phyloP scores from a whole-genome alignment of 2,797 vertebrate genomes.

The Protonibea diacanthus region DNA sequence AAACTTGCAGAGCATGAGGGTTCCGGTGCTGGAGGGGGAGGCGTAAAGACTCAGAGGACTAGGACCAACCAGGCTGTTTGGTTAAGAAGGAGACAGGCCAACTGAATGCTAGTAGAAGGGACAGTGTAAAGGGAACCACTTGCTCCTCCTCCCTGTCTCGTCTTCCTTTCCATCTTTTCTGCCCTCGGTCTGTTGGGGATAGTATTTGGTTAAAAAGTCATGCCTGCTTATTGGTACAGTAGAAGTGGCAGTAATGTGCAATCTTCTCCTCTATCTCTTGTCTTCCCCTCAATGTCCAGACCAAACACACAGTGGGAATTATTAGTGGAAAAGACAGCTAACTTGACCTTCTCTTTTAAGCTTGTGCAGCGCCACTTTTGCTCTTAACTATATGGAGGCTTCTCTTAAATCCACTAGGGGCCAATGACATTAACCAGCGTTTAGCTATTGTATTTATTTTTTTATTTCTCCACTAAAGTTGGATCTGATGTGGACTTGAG shows the following conservation, averaged over 20 bases:
- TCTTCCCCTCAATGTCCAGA: constrained; percentile 12
- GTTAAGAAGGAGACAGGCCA: constrained; percentile 76
- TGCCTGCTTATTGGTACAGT: constrained; percentile 28
- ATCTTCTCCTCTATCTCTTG: not conserved
- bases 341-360: constrained; percentile 22
- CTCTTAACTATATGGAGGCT: constrained; percentile 34
- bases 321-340: constrained; percentile 41
- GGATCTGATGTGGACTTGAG: constrained; percentile 46
- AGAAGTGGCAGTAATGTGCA: constrained; percentile 5
- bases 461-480: constrained; percentile 38
- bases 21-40: constrained; percentile 72
- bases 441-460: constrained; percentile 49
- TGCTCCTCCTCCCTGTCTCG: constrained; percentile 54
- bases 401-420: constrained; percentile 41
- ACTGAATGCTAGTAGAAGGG: constrained; percentile 61
- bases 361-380: constrained; percentile 36
- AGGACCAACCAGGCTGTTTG: constrained; percentile 80
- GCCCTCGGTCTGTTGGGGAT: constrained; percentile 41
- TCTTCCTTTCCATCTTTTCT: constrained; percentile 37
- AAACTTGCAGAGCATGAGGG: constrained; percentile 63
- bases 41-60: constrained; percentile 61
- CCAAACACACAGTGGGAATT: constrained; percentile 10
- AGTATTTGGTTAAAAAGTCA: constrained; percentile 40
- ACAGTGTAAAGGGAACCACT: constrained; percentile 53
- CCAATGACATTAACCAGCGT: constrained; percentile 63